Base-by-base conservation (phyloP, 92 coral and sea anemone species). In the Epizoanthus scotinus region DNA sequence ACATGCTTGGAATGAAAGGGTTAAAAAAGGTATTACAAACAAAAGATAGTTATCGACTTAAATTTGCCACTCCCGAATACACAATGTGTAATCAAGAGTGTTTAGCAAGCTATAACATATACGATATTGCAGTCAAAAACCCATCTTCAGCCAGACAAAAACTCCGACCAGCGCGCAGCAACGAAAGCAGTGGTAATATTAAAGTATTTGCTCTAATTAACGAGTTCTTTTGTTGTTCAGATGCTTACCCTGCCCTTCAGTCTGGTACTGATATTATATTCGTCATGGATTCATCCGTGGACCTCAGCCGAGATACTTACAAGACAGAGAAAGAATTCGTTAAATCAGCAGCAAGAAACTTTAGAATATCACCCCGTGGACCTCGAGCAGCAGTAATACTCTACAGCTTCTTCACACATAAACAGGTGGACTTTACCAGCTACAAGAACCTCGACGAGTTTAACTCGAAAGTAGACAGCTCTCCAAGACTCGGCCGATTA, bases 311-410 rank as follows among this genome's bases (percentile, higher is more conserved):
- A 8, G 81, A 78, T 3, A 87, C 69, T 36, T 95, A 88, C 78
- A 78, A 87, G 7, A 84, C 87, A 54, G 88, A 90, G 74, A 90
- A 92, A 69, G 74, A 93, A 28, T 95, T 94, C 24, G 92, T 93
- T 28, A 90, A 93, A 83, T 86, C 91, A 13, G 82, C 90, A 52
- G 85, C 93, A 77, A 83, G 87, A 38, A 86, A 86, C 60, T 84
- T 95, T 27, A 84, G 90, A 19, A 79, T 85, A 18, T 86, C 92
- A 17, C 92, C 95, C 0, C 84, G 88, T 26, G 91, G 89, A 57
- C 94, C 92, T 71, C 94, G 98, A 70, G 91, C 90, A 14, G 98
- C 98, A 25, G 87, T 95, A 21, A 81, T 95, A 24, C 88, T 85
- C 27, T 95, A 92, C 84, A 95, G 98, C 63, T 72, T 50, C 62